Percentiles rank a stretch among this genome's conserved stretches.
These are phyloP conservation scores for Podarcis raffonei DNA, from an alignment of 2,113 vertebrate species.

Conservation along the genomic window DNA sequence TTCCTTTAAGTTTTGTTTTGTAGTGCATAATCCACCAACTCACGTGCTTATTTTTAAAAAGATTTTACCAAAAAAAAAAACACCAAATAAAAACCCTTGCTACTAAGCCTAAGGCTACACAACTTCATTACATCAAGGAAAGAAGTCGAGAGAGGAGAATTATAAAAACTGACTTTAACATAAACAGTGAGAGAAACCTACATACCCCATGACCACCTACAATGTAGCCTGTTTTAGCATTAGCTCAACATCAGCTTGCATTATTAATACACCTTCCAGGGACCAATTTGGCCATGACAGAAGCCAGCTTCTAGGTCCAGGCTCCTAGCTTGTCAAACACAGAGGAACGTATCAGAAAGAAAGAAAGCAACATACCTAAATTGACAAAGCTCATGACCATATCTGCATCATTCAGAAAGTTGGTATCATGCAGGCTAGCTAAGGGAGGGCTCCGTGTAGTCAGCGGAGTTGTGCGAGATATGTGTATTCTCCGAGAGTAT, in stretches of 20 bases:
- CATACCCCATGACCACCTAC: conserved; percentile 72
- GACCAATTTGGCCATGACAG: conserved; percentile 24
- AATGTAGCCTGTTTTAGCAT: conserved; percentile 67
- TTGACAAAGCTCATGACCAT: conserved; percentile 99
- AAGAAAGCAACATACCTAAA: conserved; percentile 85
- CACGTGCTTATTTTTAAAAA: not conserved
- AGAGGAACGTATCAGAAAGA: conserved; percentile 39
- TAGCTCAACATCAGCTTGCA: conserved; percentile 48
- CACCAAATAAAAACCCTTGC: not conserved
- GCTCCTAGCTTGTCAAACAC: conserved; percentile 34
- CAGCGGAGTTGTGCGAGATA: conserved; percentile 79
- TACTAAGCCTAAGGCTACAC: conserved; percentile 71
- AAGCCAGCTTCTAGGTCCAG: not conserved
- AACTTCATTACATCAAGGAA: conserved; percentile 70
- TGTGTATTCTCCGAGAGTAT: conserved; percentile 85
- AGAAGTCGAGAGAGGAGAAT: conserved; percentile 70
- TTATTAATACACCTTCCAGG: conserved; percentile 28
- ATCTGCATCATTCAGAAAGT: conserved; percentile 97
- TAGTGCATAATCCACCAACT: conserved; percentile 57
- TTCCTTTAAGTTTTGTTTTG: conserved; percentile 39
- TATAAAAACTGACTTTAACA: conserved; percentile 77
- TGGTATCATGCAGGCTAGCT: conserved; percentile 90
- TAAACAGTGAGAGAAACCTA: conserved; percentile 71
- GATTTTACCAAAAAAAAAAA: not conserved
- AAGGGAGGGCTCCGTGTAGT: conserved; percentile 87